Evolutionary conservation across 2,888 invertebrate genomes (phyloP).

Genomic region (Dolichomitus sp.): DNA sequence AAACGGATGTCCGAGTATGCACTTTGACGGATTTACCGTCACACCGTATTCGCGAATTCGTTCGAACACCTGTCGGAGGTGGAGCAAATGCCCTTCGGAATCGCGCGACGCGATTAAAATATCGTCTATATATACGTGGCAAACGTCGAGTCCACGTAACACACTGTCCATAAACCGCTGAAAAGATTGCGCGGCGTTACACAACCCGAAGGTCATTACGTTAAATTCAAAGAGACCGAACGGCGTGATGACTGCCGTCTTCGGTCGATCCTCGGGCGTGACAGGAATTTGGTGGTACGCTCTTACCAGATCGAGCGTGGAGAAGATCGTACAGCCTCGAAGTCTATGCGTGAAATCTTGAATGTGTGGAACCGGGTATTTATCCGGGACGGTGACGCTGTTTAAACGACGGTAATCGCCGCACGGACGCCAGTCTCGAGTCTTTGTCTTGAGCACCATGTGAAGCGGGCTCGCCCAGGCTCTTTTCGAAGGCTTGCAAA

Average conservation of each 20-base stretch:
- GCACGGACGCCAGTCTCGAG: conserved; percentile 70
- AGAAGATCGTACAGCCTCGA: conserved; percentile 6
- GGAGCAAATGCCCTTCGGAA: background rate
- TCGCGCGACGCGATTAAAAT: background rate
- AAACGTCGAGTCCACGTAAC: background rate
- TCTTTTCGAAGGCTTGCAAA: conserved; percentile 83
- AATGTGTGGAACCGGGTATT: conserved; percentile 68
- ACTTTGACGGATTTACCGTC: conserved; percentile 7
- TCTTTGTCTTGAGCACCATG: conserved; percentile 72
- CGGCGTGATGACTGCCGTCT: conserved; percentile 13
- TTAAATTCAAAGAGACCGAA: conserved; percentile 13
- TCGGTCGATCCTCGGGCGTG: conserved; percentile 6
- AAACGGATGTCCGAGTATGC: background rate
- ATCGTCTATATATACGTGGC: background rate
- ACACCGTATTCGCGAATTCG: background rate
- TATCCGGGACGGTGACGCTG: conserved; percentile 74
- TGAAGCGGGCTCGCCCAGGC: conserved; percentile 83
- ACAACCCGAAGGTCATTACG: background rate
- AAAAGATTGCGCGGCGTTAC: background rate
- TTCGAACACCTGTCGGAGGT: too few relatives aligned
- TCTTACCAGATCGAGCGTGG: background rate
- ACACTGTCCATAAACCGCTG: background rate
- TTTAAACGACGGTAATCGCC: conserved; percentile 77
- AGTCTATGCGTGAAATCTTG: conserved; percentile 7
- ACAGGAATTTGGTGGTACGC: conserved; percentile 15